Evolutionary conservation across 2,113 vertebrate species (phyloP).

Genomic region (Hassar affinis): DNA sequence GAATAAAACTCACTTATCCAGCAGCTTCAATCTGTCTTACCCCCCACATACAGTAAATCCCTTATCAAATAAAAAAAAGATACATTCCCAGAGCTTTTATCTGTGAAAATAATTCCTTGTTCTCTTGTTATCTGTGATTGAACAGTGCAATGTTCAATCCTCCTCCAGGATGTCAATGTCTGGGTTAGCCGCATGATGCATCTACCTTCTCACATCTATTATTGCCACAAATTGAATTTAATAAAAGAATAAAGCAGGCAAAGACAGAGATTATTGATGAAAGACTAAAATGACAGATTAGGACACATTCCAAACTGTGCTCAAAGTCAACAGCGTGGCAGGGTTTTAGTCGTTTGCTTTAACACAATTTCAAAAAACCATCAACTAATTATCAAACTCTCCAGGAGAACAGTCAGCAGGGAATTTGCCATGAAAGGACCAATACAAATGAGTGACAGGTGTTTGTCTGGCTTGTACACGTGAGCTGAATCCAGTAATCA

Average conservation of each 20-base stretch:
- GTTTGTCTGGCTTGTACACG: not conserved
- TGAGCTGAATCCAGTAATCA: not conserved
- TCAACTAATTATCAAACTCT: conserved; percentile 14
- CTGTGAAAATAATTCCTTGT: not conserved
- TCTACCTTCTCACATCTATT: no score
- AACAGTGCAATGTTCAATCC: not conserved
- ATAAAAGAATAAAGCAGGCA: not conserved
- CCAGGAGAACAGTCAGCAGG: not conserved
- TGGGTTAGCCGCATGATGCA: not conserved
- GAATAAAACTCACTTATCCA: not conserved
- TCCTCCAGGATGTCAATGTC: conserved; percentile 1
- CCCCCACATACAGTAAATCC: not conserved
- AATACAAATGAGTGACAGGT: not conserved
- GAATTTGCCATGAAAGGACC: not conserved
- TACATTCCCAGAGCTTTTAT: not conserved
- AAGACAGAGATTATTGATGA: not conserved
- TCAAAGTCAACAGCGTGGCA: conserved; percentile 1
- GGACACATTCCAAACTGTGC: not conserved
- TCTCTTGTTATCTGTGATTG: not conserved
- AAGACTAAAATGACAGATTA: not conserved
- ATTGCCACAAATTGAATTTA: not conserved
- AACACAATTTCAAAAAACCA: conserved; percentile 11
- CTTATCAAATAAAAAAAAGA: not conserved
- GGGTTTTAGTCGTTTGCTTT: conserved; percentile 6
- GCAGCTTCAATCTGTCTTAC: not conserved